Percentiles rank a stretch among this genome's conserved stretches.
These are phyloP conservation scores for Coelopa frigida DNA, from an alignment of 1,140 invertebrate species.

Conservation along the genomic window DNA sequence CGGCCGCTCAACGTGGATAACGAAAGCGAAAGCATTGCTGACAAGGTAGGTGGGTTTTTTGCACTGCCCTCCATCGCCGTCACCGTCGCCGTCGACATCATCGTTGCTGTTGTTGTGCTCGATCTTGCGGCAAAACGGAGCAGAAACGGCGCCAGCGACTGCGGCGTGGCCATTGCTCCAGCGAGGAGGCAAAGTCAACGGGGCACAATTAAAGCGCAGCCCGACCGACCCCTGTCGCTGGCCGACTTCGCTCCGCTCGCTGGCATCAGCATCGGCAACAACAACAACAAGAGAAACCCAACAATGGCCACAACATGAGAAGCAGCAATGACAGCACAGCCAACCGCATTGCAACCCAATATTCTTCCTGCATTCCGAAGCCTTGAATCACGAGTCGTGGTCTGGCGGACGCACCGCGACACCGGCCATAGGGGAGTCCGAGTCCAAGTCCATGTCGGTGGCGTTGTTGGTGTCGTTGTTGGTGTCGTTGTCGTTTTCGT, in stretches of 20 bases:
- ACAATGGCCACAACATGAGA: not conserved
- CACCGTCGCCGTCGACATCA: constrained; percentile 4
- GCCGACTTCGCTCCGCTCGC: not conserved
- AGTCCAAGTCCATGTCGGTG: too few species aligned
- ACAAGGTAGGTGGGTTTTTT: constrained; percentile 37
- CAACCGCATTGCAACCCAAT: constrained; percentile 32
- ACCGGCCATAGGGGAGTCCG: too few species aligned
- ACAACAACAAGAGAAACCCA: not conserved
- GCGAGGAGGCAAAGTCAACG: not conserved
- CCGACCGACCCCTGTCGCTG: not conserved
- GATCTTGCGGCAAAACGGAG: too few species aligned
- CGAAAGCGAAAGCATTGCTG: constrained; percentile 43
- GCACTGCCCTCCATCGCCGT: not conserved
- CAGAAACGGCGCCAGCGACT: too few species aligned
- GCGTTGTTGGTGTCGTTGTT: too few species aligned
- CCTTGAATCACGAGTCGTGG: constrained; percentile 45
- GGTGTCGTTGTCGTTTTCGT: too few species aligned
- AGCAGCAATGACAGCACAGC: constrained; percentile 1
- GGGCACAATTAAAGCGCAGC: not conserved
- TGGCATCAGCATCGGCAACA: not conserved
- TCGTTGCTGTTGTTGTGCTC: constrained; percentile 6
- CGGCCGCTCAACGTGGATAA: too few species aligned
- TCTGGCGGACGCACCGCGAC: not conserved
- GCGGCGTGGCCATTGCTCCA: not conserved
- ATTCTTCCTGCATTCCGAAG: constrained; percentile 45